These are phyloP conservation scores for Drosophila histrio DNA, from an alignment of 2,888 invertebrate genomes.

Conservation along the genomic window DNA sequence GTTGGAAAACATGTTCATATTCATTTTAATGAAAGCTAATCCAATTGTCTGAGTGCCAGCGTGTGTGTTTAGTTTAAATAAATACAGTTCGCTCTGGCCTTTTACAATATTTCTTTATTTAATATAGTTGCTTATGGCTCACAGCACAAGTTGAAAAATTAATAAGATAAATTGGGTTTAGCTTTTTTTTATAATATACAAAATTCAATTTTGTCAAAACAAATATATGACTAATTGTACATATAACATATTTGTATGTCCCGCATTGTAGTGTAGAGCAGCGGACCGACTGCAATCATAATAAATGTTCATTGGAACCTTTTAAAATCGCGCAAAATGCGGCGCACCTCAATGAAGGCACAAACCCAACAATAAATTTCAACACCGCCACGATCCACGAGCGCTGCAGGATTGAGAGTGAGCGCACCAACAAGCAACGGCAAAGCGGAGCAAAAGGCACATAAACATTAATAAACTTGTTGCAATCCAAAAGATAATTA, in stretches of 20 bases:
- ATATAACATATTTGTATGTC: conserved; percentile 46
- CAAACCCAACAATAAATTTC: conserved; percentile 74
- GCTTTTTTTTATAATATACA: too few relatives aligned
- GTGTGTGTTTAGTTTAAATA: conserved; percentile 50
- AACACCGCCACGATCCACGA: conserved; percentile 54
- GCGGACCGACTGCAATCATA: conserved; percentile 68
- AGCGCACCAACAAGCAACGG: neutral
- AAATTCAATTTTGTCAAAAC: too few relatives aligned
- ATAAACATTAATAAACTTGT: conserved; percentile 80
- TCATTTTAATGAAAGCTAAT: conserved; percentile 52
- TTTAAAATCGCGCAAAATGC: conserved; percentile 79
- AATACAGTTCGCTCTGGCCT: too few relatives aligned
- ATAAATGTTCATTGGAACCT: conserved; percentile 80
- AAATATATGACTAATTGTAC: too few relatives aligned
- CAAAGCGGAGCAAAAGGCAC: conserved; percentile 38
- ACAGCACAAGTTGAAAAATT: too few relatives aligned
- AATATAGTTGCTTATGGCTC: too few relatives aligned
- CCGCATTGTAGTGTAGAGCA: conserved; percentile 30
- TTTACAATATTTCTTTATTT: too few relatives aligned
- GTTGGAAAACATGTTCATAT: conserved; percentile 34
- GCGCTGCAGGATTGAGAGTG: neutral
- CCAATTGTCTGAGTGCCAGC: conserved; percentile 23
- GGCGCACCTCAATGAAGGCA: conserved; percentile 78
- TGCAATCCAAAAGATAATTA: conserved; percentile 80
- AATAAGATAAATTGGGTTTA: too few relatives aligned